Base-by-base conservation (phyloP, 2,113 vertebrate genomes). In the Ciconia boyciana region DNA sequence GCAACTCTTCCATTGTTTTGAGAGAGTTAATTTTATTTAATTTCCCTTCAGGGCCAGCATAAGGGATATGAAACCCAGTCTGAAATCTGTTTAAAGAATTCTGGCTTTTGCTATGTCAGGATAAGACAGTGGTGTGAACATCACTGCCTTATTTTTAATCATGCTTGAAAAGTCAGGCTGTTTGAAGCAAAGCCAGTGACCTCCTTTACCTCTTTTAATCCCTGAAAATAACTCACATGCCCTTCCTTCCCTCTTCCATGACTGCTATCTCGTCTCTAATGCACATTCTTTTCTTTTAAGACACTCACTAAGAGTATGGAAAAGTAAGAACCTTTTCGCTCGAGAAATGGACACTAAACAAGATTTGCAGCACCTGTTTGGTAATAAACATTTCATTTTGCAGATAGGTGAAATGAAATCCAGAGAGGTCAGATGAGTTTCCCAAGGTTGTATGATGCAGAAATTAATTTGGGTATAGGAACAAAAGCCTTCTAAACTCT, bases 171-270 rank as follows among this genome's bases (percentile, higher is more conserved):
- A 94, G 88, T 95, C 71, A 91, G 49, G 13, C 64, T 81, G 28
- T 90, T 89, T 88, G 36, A 83, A 90, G 78, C 36, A 90, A 94
- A 95, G 41, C 64, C 41, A 66, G 28, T 96, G 91, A 96, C 81
- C 64, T 93, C 72, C 72, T 89, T 85, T 95, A 48, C 77, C 25
- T 89, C 57, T 87, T 88, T 77, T 95, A 96, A 93, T 96, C 94
- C 89, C 43, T 48, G 88, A 82, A 92, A 94, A 55, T 69, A 78
- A 92, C 46, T 90, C 10, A 3, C 68, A 58, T 93, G 51, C 71
- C 81, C 74, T 81, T 83, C 36, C 64, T 83, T 96, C 81, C 48
- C 34, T 92, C 75, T 95, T 92, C 75, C 66, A 41, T 93, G 89
- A 86, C 85, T 83, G 41, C 74, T 55, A 5, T 41, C 25, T 88